A percentile compares a stretch with the other conserved stretches of the same genome.
Evolutionary conservation across 2,888 invertebrate genomes (phyloP).

Genomic region (Chloroclystis v-ata): DNA sequence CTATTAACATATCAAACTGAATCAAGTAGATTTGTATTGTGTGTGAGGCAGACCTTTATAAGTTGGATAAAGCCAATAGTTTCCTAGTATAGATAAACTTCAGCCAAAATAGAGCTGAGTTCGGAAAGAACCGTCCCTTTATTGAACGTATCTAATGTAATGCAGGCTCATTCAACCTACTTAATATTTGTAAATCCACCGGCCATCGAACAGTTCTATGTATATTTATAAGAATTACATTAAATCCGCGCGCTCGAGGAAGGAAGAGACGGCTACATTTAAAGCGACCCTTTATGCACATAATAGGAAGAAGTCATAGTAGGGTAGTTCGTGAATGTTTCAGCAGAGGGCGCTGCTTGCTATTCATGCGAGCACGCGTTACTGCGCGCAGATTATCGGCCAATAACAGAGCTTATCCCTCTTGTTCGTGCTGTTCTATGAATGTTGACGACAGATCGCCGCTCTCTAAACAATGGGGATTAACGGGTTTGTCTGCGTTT

Average conservation of each 20-base stretch:
- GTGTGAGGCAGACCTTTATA: no score
- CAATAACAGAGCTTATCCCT: background rate
- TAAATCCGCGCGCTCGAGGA: slow-evolving; percentile 13
- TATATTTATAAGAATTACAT: slow-evolving; percentile 22
- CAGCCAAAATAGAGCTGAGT: no score
- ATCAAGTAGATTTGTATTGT: no score
- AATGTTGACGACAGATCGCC: no score
- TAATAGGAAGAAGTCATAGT: slow-evolving; percentile 22
- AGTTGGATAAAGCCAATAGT: no score
- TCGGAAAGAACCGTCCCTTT: background rate
- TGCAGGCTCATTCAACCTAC: slow-evolving; percentile 14
- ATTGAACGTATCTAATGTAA: slow-evolving; percentile 1
- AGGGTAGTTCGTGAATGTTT: slow-evolving; percentile 11
- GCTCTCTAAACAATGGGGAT: no score
- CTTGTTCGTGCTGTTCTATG: no score
- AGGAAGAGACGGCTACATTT: slow-evolving; percentile 21
- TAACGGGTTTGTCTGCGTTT: background rate
- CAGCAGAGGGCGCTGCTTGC: background rate
- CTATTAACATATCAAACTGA: no score
- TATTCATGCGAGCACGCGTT: background rate
- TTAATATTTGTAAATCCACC: slow-evolving; percentile 18
- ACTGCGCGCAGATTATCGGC: background rate
- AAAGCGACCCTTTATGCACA: slow-evolving; percentile 21
- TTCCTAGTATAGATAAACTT: background rate
- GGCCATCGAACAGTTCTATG: slow-evolving; percentile 12